Conservation (phyloP, 2,797 vertebrate species). For the Pyrocephalus nanus region DNA sequence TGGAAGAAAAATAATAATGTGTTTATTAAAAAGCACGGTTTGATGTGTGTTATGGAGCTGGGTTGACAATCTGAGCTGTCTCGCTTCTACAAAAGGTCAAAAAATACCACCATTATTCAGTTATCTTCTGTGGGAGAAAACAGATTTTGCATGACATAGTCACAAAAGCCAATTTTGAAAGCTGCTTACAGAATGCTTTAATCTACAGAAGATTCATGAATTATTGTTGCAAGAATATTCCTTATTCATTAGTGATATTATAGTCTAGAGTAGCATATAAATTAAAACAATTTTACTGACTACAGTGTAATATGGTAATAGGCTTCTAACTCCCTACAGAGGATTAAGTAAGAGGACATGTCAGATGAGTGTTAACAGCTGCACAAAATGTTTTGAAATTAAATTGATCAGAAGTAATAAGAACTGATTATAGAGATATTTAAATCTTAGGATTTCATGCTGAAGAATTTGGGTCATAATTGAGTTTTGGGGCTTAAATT, state of each 20-base stretch:
- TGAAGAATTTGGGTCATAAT: conserved; percentile 64
- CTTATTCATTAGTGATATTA: conserved; percentile 6
- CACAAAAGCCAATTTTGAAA: conserved; percentile 42
- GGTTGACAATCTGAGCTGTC: conserved; percentile 2
- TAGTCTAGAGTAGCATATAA: background rate
- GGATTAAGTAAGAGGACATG: conserved; percentile 34
- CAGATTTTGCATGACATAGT: background rate
- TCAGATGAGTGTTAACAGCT: conserved; percentile 52
- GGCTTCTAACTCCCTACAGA: background rate
- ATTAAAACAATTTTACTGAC: conserved; percentile 30
- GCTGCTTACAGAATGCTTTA: conserved; percentile 14
- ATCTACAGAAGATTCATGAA: background rate
- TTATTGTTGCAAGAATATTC: background rate
- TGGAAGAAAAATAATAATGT: conserved; percentile 28
- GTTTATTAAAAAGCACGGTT: conserved; percentile 8
- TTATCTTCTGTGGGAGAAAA: conserved; percentile 6
- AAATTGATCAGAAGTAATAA: conserved; percentile 58
- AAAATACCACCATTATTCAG: background rate
- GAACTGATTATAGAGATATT: conserved; percentile 62
- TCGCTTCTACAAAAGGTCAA: background rate
- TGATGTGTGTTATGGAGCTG: background rate
- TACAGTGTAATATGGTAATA: background rate
- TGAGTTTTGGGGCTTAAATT: conserved; percentile 47
- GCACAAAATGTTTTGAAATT: conserved; percentile 72
- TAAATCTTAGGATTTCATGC: conserved; percentile 25